phyloP scores from a whole-genome alignment of 2,888 invertebrate species.

The Trissolcus brochymenae region DNA sequence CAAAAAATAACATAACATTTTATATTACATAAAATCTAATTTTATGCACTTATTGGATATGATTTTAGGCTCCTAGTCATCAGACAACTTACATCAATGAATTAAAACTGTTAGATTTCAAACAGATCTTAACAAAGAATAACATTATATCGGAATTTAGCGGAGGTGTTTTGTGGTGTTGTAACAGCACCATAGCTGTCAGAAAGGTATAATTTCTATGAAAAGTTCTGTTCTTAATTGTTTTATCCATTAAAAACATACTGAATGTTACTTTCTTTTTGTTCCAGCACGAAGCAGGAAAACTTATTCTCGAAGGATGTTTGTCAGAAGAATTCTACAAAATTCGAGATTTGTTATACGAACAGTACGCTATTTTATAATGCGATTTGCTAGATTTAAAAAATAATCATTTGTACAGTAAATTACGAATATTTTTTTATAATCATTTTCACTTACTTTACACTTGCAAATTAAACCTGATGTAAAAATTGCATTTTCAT shows the following conservation, averaged over 20 bases:
- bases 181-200: constrained; percentile 92
- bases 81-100: constrained; percentile 94
- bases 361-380: constrained; percentile 97
- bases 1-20: background rate
- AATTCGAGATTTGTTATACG: constrained; percentile 93
- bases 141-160: constrained; percentile 91
- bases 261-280: constrained; percentile 1
- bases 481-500: too few species aligned
- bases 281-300: constrained; percentile 91
- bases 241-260: background rate
- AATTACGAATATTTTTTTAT: background rate
- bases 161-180: constrained; percentile 95
- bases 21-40: background rate
- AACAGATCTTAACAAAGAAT: constrained; percentile 85
- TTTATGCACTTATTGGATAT: constrained; percentile 7
- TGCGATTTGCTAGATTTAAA: constrained; percentile 6
- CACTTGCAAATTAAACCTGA: too few species aligned
- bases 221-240: background rate
- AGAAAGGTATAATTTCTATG: constrained; percentile 80
- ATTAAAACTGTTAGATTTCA: constrained; percentile 93
- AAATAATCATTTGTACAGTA: constrained; percentile 3
- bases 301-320: constrained; percentile 94
- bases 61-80: constrained; percentile 80
- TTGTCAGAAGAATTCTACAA: constrained; percentile 96
- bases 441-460: too few species aligned